Percentiles rank a stretch among this genome's conserved stretches.
Evolutionary conservation across 1,140 invertebrate species (phyloP).

Genomic region (Danaus plexippus): DNA sequence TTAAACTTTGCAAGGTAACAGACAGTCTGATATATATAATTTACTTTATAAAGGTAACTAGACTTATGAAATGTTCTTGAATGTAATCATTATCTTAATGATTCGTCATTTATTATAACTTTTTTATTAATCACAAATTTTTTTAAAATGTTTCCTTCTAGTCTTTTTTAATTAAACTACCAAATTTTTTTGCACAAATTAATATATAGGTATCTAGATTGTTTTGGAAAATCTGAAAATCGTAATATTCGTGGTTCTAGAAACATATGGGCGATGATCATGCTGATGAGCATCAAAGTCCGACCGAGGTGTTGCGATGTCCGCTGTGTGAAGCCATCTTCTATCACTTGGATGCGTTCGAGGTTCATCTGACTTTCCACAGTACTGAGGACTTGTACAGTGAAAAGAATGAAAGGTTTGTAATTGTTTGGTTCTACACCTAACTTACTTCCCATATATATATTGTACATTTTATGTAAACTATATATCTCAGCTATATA

Average conservation of each 20-base stretch:
- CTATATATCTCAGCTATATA: too few relatives aligned
- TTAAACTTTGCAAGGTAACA: too few relatives aligned
- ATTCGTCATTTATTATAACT: too few relatives aligned
- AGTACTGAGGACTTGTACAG: slow-evolving; percentile 76
- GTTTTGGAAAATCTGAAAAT: not conserved
- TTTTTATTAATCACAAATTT: too few relatives aligned
- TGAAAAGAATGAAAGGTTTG: slow-evolving; percentile 74
- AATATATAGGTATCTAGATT: too few relatives aligned
- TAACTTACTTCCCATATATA: too few relatives aligned
- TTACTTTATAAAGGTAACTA: too few relatives aligned
- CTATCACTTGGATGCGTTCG: slow-evolving; percentile 77
- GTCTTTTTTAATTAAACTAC: not conserved
- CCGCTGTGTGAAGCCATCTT: slow-evolving; percentile 78
- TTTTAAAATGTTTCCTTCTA: too few relatives aligned
- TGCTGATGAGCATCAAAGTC: slow-evolving; percentile 71
- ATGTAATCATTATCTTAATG: too few relatives aligned
- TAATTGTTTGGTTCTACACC: not conserved
- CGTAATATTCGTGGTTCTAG: slow-evolving; percentile 33
- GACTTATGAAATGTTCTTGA: too few relatives aligned
- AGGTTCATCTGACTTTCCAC: slow-evolving; percentile 77
- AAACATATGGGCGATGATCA: slow-evolving; percentile 76
- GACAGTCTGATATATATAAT: too few relatives aligned
- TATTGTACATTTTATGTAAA: too few relatives aligned
- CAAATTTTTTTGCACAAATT: not conserved
- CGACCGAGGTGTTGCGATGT: slow-evolving; percentile 74